phyloP scores from a whole-genome alignment of 2,888 invertebrate genomes.

The Stenodema calcarata region DNA sequence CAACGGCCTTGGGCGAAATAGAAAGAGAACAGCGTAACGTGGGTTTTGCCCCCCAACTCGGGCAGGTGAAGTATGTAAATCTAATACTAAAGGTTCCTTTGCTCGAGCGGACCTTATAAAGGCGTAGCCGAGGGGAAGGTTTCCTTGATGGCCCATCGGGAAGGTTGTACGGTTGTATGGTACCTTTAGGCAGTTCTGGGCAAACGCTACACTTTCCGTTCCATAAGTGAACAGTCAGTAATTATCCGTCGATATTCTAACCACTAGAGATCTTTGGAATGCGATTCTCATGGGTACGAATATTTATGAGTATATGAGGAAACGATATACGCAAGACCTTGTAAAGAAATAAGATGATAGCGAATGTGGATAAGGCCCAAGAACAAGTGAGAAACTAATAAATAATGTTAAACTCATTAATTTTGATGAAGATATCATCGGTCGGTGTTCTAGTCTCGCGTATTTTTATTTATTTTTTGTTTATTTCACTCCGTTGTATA shows the following conservation, averaged over 20 bases:
- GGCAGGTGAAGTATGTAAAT: slow-evolving; percentile 7
- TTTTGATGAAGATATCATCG: too few relatives aligned
- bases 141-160: neutral
- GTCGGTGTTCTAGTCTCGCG: too few relatives aligned
- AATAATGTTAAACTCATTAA: too few relatives aligned
- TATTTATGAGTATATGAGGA: too few relatives aligned
- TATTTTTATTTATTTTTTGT: too few relatives aligned
- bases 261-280: neutral
- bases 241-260: neutral
- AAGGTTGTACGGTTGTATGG: too few relatives aligned
- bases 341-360: too few relatives aligned
- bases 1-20: neutral
- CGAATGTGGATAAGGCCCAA: too few relatives aligned
- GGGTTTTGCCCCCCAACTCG: neutral
- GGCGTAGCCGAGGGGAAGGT: slow-evolving; percentile 12
- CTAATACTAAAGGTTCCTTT: neutral
- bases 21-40: neutral
- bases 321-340: too few relatives aligned
- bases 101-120: neutral
- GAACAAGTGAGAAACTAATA: too few relatives aligned
- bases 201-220: neutral
- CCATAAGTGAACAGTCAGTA: neutral
- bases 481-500: too few relatives aligned
- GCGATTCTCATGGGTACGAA: too few relatives aligned
- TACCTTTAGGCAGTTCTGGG: neutral